phyloP scores from a whole-genome alignment of 1,140 invertebrate genomes.

The Rhopalosiphum maidis region DNA sequence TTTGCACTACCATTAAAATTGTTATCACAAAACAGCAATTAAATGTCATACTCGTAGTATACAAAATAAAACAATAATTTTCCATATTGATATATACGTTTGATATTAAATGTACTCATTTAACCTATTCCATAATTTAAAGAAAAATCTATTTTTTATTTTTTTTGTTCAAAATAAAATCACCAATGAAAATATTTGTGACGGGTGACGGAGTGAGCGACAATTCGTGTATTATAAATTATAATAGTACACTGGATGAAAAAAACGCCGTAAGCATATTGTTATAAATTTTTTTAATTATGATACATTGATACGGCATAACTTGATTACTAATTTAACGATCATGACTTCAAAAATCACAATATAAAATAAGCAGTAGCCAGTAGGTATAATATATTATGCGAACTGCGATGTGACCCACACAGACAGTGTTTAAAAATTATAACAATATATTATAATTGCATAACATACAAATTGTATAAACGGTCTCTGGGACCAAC shows the following conservation, averaged over 20 bases:
- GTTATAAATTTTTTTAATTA: neutral
- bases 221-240: neutral
- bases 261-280: too few relatives aligned
- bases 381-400: too few relatives aligned
- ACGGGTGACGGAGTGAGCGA: neutral
- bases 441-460: too few relatives aligned
- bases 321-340: neutral
- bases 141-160: neutral
- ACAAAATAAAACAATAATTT: neutral
- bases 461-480: too few relatives aligned
- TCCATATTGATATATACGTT: neutral
- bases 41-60: neutral
- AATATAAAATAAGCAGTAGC: neutral
- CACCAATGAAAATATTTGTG: neutral
- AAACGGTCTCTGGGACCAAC: too few relatives aligned
- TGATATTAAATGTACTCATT: neutral
- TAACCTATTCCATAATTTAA: neutral
- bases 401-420: too few relatives aligned
- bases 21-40: neutral
- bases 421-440: too few relatives aligned
- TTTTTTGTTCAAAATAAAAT: neutral
- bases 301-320: too few relatives aligned
- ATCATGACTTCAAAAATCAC: neutral
- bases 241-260: too few relatives aligned
- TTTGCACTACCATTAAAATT: neutral